Evolutionary conservation across 1,140 invertebrate genomes (phyloP).

Genomic region (Lamellibrachia luymesi): DNA sequence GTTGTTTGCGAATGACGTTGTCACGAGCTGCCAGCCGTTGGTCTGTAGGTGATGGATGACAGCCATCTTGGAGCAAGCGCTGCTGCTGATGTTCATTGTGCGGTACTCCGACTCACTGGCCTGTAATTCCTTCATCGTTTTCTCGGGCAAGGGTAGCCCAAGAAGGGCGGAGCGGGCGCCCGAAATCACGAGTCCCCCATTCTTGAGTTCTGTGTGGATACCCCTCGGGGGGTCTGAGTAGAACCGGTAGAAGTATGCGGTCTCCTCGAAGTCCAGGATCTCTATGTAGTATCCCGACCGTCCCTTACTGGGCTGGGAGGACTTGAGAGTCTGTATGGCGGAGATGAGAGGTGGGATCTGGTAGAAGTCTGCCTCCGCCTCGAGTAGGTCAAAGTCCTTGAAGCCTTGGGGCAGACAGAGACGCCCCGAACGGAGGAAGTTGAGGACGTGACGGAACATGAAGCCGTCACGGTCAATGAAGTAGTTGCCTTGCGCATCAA

Average conservation of each 20-base stretch:
- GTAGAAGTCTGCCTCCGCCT: conserved; percentile 32
- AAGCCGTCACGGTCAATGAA: conserved; percentile 34
- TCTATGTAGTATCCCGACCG: conserved; percentile 27
- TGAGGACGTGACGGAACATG: conserved; percentile 33
- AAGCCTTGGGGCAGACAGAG: conserved; percentile 29
- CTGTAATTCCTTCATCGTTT: conserved; percentile 28
- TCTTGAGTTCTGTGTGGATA: conserved; percentile 30
- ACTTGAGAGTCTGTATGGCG: conserved; percentile 19
- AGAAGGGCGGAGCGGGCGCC: conserved; percentile 25
- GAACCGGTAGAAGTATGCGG: conserved; percentile 31
- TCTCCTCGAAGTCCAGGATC: conserved; percentile 32
- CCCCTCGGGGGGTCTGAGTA: conserved; percentile 26
- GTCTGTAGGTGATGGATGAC: conserved; percentile 29
- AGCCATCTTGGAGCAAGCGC: conserved; percentile 27
- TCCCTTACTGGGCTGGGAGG: neutral
- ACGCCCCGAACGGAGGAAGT: conserved; percentile 26
- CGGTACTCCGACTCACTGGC: conserved; percentile 17
- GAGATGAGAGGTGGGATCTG: conserved; percentile 24
- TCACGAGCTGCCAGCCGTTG: conserved; percentile 27
- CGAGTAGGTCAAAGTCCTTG: conserved; percentile 31
- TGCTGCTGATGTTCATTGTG: conserved; percentile 28
- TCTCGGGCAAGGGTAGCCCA: conserved; percentile 27
- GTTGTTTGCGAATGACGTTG: conserved; percentile 27
- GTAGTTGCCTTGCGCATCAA: conserved; percentile 30
- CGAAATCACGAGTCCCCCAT: conserved; percentile 31